Evolutionary conservation across 2,113 vertebrate genomes (phyloP), one percentile per base, ranked within the genome.

Genomic region (Ptilonorhynchus violaceus): DNA sequence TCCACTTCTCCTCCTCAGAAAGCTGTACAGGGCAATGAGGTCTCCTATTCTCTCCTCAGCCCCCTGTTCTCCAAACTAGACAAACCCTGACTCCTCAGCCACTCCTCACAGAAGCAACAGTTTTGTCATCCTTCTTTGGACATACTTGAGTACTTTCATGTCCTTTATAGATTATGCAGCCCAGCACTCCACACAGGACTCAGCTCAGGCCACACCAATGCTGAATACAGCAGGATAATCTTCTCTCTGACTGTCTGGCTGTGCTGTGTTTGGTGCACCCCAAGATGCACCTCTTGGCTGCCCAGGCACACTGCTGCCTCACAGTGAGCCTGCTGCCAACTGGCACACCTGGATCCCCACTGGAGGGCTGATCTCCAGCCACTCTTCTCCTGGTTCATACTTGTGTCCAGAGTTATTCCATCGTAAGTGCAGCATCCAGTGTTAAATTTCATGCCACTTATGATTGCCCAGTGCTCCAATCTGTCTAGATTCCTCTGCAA

Each of bases 111-210:
- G 20, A 47, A 79, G n/a, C 28, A 78, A 25, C 28, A 42, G 16
- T 47, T 80, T 30, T 69, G 7, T n/a, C 68, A 4, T 16, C 8
- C 28, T 79, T 23, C 8, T 24, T 33, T 35, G 8, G 12, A 42
- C 0, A 1, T 27, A 28, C 31, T 39, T 1, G 1, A 31, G 18
- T 5, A 50, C 3, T 9, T 60, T 55, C 8, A 35, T 0, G 0
- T 55, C 13, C 8, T 27, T 50, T 35, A 60, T 31, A 47, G n/a
- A 31, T 19, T 67, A 3, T 47, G 17, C 10, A 33, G 16, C 25
- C 14, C 19, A 67, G 19, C 22, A 33, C 12, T 23, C 18, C 13
- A 22, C 18, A 46, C 11, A 35, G 21, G 4, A 46, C 18, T 67
- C 6, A 78, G 5, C 18, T 67, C 6, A 78, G 5, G 7, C 3